Conservation (phyloP, 64 coral and sea anemone genomes). For the Actinia equina region DNA sequence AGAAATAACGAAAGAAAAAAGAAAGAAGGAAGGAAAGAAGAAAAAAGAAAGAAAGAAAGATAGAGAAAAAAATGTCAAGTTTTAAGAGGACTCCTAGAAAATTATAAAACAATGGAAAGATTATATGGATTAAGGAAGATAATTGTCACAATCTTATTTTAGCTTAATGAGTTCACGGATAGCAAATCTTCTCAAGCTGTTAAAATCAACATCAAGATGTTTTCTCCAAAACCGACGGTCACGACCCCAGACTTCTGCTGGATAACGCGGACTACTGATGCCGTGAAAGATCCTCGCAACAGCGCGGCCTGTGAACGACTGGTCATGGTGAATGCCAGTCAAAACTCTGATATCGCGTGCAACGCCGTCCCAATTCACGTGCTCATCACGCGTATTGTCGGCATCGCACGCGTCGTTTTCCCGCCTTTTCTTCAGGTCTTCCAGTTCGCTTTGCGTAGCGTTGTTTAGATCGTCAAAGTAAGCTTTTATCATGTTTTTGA, state of each 20-base stretch:
- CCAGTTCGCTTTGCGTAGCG: slow-evolving; percentile 65
- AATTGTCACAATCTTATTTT: neutral
- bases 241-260: slow-evolving; percentile 88
- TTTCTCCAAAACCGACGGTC: slow-evolving; percentile 96
- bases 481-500: slow-evolving; percentile 63
- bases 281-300: slow-evolving; percentile 98
- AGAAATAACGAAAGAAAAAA: no score
- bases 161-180: slow-evolving; percentile 71
- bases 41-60: no score
- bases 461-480: slow-evolving; percentile 82
- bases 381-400: slow-evolving; percentile 40
- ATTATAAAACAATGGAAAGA: no score
- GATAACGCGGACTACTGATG: slow-evolving; percentile 94
- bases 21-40: neutral
- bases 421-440: slow-evolving; percentile 42
- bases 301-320: slow-evolving; percentile 81
- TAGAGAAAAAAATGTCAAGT: neutral
- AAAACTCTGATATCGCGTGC: slow-evolving; percentile 79
- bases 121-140: no score
- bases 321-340: slow-evolving; percentile 69
- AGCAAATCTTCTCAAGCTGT: slow-evolving; percentile 83
- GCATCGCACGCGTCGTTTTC: slow-evolving; percentile 23
- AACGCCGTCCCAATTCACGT: slow-evolving; percentile 69
- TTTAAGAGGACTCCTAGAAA: no score
- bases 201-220: slow-evolving; percentile 91